These are phyloP conservation scores for Ichneumoninae sp. DNA, from an alignment of 2,888 invertebrate species.

Conservation along the genomic window DNA sequence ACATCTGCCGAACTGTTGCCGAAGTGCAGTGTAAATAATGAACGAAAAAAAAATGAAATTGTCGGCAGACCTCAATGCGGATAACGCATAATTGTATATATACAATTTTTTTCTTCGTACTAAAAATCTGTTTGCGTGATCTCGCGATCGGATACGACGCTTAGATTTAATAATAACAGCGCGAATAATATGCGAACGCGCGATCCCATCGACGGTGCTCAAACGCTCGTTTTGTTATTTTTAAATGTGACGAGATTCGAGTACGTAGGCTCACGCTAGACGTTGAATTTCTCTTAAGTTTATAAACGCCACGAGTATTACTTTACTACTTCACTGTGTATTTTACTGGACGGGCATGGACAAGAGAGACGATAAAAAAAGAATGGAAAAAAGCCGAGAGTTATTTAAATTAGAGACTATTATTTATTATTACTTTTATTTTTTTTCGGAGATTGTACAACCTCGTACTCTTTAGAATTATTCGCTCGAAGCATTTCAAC, in stretches of 20 bases:
- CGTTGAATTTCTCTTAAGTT: neutral
- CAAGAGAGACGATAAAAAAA: neutral
- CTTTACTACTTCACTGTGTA: slow-evolving; percentile 7
- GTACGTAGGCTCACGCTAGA: slow-evolving; percentile 7
- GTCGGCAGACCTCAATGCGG: neutral
- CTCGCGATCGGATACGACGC: neutral
- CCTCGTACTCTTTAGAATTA: slow-evolving; percentile 6
- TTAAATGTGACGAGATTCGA: slow-evolving; percentile 26
- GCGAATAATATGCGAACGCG: slow-evolving; percentile 18
- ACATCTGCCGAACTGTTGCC: neutral
- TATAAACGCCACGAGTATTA: slow-evolving; percentile 36
- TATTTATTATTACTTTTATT: slow-evolving; percentile 16
- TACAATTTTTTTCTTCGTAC: slow-evolving; percentile 16
- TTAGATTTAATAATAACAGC: neutral
- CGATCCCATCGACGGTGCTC: slow-evolving; percentile 24
- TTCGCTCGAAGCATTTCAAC: neutral
- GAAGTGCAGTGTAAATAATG: slow-evolving; percentile 1
- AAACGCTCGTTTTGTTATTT: slow-evolving; percentile 27
- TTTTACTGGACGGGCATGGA: neutral
- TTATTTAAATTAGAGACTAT: slow-evolving; percentile 10
- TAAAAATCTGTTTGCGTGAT: neutral
- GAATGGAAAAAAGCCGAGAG: neutral
- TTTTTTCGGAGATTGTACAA: neutral
- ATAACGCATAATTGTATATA: slow-evolving; percentile 21
- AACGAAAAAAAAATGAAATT: neutral